Conservation (phyloP, 2,888 invertebrate species). For the Drosophila paramelanica region DNA sequence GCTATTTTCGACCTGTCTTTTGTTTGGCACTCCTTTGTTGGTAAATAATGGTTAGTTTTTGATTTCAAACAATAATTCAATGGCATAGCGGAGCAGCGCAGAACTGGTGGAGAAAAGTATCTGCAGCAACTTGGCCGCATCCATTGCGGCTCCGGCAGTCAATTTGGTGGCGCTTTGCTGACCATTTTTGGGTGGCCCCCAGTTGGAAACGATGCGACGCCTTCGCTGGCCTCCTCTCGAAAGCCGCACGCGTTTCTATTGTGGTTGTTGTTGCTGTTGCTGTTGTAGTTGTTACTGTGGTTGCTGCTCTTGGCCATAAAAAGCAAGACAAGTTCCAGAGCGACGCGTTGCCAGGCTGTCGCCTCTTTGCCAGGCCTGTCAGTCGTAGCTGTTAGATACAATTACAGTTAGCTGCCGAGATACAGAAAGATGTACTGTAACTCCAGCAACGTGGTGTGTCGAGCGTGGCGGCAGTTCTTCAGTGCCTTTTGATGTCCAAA, state of each 20-base stretch:
- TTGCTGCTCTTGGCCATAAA: constrained; percentile 65
- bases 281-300: constrained; percentile 24
- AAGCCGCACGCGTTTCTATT: constrained; percentile 62
- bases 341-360: constrained; percentile 71
- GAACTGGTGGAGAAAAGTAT: constrained; percentile 33
- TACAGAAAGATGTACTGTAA: constrained; percentile 32
- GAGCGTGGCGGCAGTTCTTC: constrained; percentile 58
- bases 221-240: constrained; percentile 31
- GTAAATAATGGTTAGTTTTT: constrained; percentile 78
- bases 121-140: constrained; percentile 32
- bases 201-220: constrained; percentile 46
- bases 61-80: constrained; percentile 77
- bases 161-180: constrained; percentile 72
- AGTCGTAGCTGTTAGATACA: constrained; percentile 76
- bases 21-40: constrained; percentile 60
- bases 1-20: constrained; percentile 43
- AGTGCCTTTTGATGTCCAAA: constrained; percentile 61
- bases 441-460: constrained; percentile 41
- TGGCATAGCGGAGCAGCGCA: constrained; percentile 42
- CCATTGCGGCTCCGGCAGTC: constrained; percentile 38
- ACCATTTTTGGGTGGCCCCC: constrained; percentile 77
- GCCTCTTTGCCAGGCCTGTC: constrained; percentile 57
- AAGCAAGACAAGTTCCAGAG: constrained; percentile 76
- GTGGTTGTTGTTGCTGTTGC: constrained; percentile 19
- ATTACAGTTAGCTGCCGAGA: constrained; percentile 73